Conservation (phyloP, 2,888 invertebrate genomes). For the Zelleria hepariella region DNA sequence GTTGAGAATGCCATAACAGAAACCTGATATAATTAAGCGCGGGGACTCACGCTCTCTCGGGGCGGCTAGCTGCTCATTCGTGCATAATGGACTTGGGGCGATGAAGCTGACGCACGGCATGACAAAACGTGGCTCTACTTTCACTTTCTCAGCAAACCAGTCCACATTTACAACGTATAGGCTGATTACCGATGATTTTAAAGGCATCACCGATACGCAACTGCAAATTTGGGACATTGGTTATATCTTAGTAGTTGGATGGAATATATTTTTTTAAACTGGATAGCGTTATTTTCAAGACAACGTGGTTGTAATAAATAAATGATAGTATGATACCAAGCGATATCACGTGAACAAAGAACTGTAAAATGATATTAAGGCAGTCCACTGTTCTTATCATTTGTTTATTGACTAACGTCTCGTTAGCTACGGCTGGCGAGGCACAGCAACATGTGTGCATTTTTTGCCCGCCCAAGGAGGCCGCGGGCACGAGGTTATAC, state of each 20-base stretch:
- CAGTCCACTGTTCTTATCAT: slow-evolving; percentile 31
- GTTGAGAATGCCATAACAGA: slow-evolving; percentile 15
- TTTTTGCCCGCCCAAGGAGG: slow-evolving; percentile 73
- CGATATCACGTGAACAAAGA: slow-evolving; percentile 40
- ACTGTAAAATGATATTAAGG: slow-evolving; percentile 10
- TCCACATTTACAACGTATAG: slow-evolving; percentile 25
- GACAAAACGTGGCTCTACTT: slow-evolving; percentile 66
- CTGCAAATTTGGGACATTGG: background rate
- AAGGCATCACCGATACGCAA: background rate
- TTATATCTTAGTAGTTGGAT: too few species aligned
- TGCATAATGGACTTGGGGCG: slow-evolving; percentile 66
- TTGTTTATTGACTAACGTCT: slow-evolving; percentile 42
- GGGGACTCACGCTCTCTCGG: slow-evolving; percentile 65
- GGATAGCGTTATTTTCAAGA: background rate
- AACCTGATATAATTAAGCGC: slow-evolving; percentile 45
- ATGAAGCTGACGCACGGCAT: slow-evolving; percentile 47
- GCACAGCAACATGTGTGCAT: slow-evolving; percentile 62
- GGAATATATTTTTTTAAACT: background rate
- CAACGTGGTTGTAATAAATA: background rate
- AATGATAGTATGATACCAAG: background rate
- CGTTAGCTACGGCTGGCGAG: slow-evolving; percentile 33
- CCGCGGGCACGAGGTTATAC: slow-evolving; percentile 72
- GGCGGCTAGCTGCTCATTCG: slow-evolving; percentile 62
- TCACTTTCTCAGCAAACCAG: slow-evolving; percentile 47
- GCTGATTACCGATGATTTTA: slow-evolving; percentile 12